A percentile compares a stretch with the other conserved stretches of the same genome.
Evolutionary conservation across 1,140 invertebrate species (phyloP).

Genomic region (Nephotettix cincticeps): DNA sequence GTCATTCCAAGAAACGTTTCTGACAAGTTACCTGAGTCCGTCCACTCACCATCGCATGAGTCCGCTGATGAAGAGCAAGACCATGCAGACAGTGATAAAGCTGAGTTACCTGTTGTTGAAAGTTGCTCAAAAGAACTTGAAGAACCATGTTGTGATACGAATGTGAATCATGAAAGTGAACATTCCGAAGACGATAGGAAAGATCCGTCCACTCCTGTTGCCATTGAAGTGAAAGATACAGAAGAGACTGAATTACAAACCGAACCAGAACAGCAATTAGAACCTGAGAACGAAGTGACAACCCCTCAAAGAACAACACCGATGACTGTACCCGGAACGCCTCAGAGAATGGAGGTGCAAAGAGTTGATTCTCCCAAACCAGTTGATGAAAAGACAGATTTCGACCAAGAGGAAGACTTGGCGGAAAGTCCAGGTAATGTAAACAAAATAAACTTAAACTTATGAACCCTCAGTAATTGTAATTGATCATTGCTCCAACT

Average conservation of each 20-base stretch:
- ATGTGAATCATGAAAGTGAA: slow-evolving; percentile 1
- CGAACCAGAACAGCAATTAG: background rate
- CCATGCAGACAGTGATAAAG: slow-evolving; percentile 22
- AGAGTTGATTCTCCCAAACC: background rate
- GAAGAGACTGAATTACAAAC: background rate
- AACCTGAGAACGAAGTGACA: background rate
- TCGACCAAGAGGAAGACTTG: background rate
- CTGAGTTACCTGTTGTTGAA: slow-evolving; percentile 29
- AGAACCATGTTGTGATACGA: slow-evolving; percentile 22
- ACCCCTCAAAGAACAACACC: background rate
- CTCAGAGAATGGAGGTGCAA: background rate
- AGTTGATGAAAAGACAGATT: background rate
- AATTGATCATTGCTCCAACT: no score
- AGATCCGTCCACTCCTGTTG: slow-evolving; percentile 4
- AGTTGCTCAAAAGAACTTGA: slow-evolving; percentile 34
- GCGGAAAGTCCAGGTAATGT: slow-evolving; percentile 4
- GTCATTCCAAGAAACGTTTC: slow-evolving; percentile 38
- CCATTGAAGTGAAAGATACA: slow-evolving; percentile 14
- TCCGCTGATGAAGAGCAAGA: slow-evolving; percentile 33
- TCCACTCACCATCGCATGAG: slow-evolving; percentile 45
- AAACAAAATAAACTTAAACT: no score
- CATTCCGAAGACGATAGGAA: slow-evolving; percentile 2
- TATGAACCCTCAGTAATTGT: no score
- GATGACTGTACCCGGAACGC: background rate
- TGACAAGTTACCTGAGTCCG: slow-evolving; percentile 34